Evolutionary conservation across 2,888 invertebrate genomes (phyloP), one percentile per base, ranked within the genome.

Genomic region (Melieria picta): DNA sequence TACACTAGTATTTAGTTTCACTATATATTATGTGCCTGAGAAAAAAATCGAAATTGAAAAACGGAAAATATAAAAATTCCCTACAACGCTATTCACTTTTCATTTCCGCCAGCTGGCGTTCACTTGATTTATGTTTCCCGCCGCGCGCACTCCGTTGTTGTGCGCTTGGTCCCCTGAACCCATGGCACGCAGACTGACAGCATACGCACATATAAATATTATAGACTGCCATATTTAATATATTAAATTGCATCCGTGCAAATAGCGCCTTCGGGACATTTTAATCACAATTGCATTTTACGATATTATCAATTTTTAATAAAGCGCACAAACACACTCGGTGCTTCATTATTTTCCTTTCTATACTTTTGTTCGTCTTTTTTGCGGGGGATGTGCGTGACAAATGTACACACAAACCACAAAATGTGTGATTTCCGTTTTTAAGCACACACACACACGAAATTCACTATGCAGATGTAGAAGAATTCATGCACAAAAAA

Each of bases 161-260:
- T 30, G 1, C 30, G 30, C 30, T 30, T 30, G 30, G 30, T 2
- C 30, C 30, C 30, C 30, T 30, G 30, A 30, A 30, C 30, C 30
- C 30, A 30, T 30, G 2, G 30, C 30, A 30, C 30, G 30, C 30
- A 30, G 1, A 30, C 30, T 30, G 30, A 30, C n/a, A 42, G 11
- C 10, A 13, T 5, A 43, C 5, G 30, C 7, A 43, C 60, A 58
- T 11, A 42, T 5, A 57, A 30, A 42, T 13, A 57, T 58, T 48
- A 47, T 57, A 60, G 50, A 60, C 52, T 43, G 62, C 64, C 64
- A 70, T 70, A 65, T 70, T 74, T 72, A 71, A 73, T 73, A 75
- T 73, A 77, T 77, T 76, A 74, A 77, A 77, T 76, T 77, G 76
- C 76, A 77, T 77, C 77, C 77, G 76, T 74, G 76, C 74, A 77